A percentile compares a stretch with the other conserved stretches of the same genome.
phyloP scores from a whole-genome alignment of 2,797 vertebrate genomes.

The Danionella dracula region DNA sequence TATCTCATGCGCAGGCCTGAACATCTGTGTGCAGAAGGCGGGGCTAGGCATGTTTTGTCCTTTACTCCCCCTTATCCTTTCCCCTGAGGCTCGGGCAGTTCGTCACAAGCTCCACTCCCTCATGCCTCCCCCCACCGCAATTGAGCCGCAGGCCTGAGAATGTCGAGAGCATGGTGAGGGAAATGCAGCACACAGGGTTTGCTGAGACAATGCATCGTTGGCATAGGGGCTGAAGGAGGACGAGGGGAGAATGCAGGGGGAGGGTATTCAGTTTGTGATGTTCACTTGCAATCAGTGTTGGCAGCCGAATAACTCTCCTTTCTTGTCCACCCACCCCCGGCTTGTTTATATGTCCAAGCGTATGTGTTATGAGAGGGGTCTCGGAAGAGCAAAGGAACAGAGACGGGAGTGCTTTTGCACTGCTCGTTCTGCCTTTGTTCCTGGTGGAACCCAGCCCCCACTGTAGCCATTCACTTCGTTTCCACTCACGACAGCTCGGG shows the following conservation, averaged over 20 bases:
- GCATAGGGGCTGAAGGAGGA: constrained; percentile 5
- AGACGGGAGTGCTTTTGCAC: constrained; percentile 22
- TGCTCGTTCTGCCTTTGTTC: constrained; percentile 40
- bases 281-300: constrained; percentile 15
- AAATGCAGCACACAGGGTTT: constrained; percentile 36
- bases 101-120: constrained; percentile 17
- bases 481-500: constrained; percentile 50
- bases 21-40: constrained; percentile 38
- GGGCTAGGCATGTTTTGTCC: constrained; percentile 22
- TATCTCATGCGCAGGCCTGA: constrained; percentile 31
- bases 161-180: constrained; percentile 34
- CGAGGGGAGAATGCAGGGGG: constrained; percentile 4
- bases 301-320: constrained; percentile 44
- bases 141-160: constrained; percentile 17
- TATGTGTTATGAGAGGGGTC: constrained; percentile 10
- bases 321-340: constrained; percentile 31
- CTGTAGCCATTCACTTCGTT: neutral
- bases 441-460: constrained; percentile 17
- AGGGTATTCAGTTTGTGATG: constrained; percentile 26
- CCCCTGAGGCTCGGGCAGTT: constrained; percentile 4
- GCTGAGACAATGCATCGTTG: constrained; percentile 31
- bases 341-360: constrained; percentile 20
- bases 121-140: neutral
- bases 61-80: constrained; percentile 13
- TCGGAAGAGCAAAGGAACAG: constrained; percentile 18